Evolutionary conservation across 2,888 invertebrate genomes (phyloP).

Genomic region (Conops quadrifasciatus): DNA sequence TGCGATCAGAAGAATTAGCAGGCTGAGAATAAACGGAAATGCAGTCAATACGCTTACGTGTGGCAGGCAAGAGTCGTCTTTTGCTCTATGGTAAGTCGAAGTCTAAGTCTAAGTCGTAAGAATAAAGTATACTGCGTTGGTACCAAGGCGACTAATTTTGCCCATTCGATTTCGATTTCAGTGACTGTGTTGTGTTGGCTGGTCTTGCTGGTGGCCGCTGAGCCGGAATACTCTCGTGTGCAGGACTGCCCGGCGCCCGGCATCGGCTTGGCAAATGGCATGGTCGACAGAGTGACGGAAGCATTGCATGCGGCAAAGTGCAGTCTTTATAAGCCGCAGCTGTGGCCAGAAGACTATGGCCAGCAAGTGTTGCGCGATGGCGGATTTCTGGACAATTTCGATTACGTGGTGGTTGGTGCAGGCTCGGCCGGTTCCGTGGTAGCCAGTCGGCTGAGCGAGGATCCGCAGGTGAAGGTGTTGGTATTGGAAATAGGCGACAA

Average conservation of each 20-base stretch:
- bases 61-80: too few species aligned
- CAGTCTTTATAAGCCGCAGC: conserved; percentile 65
- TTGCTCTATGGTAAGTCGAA: too few species aligned
- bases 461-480: conserved; percentile 76
- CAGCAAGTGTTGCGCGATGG: conserved; percentile 28
- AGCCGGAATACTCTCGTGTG: background rate
- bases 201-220: background rate
- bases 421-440: conserved; percentile 72
- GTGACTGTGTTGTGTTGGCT: background rate
- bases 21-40: background rate
- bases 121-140: too few species aligned
- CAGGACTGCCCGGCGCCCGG: conserved; percentile 31
- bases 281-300: conserved; percentile 45
- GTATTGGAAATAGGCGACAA: conserved; percentile 82
- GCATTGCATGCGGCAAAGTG: conserved; percentile 57
- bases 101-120: too few species aligned
- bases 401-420: conserved; percentile 70
- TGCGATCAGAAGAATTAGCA: background rate
- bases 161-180: background rate
- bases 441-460: conserved; percentile 75
- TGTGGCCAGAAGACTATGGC: conserved; percentile 68
- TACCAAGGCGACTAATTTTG: background rate
- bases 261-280: conserved; percentile 45
- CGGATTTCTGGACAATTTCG: conserved; percentile 47
- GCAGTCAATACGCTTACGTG: too few species aligned